Evolutionary conservation across 2,888 invertebrate genomes (phyloP).

Genomic region (Brachypterus glaber): DNA sequence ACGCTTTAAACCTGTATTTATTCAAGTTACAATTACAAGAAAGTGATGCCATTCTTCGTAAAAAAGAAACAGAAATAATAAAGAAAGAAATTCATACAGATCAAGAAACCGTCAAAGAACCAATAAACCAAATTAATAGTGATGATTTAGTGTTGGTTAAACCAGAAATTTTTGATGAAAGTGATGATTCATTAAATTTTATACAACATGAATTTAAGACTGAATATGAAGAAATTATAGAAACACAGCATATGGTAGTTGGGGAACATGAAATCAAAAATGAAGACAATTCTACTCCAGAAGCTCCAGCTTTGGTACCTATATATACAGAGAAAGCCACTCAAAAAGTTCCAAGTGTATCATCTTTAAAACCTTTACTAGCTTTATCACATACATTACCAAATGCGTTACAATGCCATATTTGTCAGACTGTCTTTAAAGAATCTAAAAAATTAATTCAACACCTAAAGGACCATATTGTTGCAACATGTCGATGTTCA

Average conservation of each 20-base stretch:
- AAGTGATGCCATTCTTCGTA: conserved; percentile 27
- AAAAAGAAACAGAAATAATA: conserved; percentile 8
- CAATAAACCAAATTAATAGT: neutral
- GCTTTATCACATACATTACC: too few relatives aligned
- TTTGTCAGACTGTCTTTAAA: too few relatives aligned
- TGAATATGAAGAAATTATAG: conserved; percentile 8
- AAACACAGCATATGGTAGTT: conserved; percentile 39
- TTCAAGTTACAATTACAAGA: conserved; percentile 44
- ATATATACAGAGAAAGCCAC: too few relatives aligned
- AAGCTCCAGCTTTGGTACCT: too few relatives aligned
- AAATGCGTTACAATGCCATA: too few relatives aligned
- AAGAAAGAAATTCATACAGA: conserved; percentile 9
- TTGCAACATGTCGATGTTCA: too few relatives aligned
- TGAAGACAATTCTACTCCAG: too few relatives aligned
- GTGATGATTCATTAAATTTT: conserved; percentile 10
- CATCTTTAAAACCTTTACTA: too few relatives aligned
- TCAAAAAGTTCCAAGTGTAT: too few relatives aligned
- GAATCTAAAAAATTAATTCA: too few relatives aligned
- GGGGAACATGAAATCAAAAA: too few relatives aligned
- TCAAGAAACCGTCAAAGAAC: conserved; percentile 26
- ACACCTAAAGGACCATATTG: too few relatives aligned
- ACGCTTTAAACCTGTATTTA: conserved; percentile 43
- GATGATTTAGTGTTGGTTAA: neutral
- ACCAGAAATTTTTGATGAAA: conserved; percentile 16
- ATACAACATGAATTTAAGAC: conserved; percentile 11